Conservation (phyloP, 2,888 invertebrate genomes). For the Cancer borealis region DNA sequence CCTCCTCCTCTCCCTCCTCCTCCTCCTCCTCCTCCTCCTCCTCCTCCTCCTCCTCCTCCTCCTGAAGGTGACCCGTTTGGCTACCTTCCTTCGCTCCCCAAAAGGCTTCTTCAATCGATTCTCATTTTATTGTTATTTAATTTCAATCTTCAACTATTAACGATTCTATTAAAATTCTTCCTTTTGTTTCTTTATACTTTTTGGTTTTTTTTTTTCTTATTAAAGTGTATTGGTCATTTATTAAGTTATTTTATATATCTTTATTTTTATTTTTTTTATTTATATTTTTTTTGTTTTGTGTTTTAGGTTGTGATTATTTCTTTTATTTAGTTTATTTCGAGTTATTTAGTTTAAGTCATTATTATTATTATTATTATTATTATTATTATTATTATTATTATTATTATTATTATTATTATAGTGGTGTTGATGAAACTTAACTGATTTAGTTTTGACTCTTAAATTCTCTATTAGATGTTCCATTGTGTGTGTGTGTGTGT, state of each 20-base stretch:
- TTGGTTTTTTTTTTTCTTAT: too few relatives aligned
- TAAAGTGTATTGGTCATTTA: too few relatives aligned
- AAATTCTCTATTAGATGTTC: neutral
- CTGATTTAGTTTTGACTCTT: too few relatives aligned
- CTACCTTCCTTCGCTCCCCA: neutral
- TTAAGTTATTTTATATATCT: too few relatives aligned
- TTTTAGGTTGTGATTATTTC: neutral
- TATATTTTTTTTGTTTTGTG: too few relatives aligned
- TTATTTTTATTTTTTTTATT: too few relatives aligned
- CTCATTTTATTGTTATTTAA: neutral
- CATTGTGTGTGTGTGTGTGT: neutral
- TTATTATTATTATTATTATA: too few relatives aligned
- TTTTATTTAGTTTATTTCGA: neutral
- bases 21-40: slow-evolving; percentile 30
- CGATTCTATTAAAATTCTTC: neutral
- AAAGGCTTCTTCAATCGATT: neutral
- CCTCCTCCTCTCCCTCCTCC: neutral
- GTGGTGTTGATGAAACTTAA: too few relatives aligned
- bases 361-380: too few relatives aligned
- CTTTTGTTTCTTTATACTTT: neutral
- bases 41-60: slow-evolving; percentile 40
- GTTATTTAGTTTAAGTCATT: neutral
- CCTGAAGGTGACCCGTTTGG: slow-evolving; percentile 31
- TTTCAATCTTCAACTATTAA: neutral
- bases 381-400: neutral